These are phyloP conservation scores for Cataglyphis hispanica DNA, from an alignment of 1,140 invertebrate species.

Conservation along the genomic window DNA sequence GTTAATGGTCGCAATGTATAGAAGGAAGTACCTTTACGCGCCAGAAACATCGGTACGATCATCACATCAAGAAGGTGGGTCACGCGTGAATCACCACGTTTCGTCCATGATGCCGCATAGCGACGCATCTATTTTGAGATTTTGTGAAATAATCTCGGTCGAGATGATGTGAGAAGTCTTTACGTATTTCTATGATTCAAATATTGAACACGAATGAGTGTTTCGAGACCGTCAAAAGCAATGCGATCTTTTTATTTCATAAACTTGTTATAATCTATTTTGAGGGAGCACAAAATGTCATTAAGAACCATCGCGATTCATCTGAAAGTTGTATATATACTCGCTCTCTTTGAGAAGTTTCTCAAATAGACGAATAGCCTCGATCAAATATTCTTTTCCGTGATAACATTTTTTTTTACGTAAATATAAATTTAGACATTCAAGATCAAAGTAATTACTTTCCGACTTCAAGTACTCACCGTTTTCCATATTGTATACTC, in stretches of 20 bases:
- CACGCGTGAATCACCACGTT: conserved; percentile 80
- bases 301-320: conserved; percentile 42
- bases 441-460: neutral
- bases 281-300: conserved; percentile 38
- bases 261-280: conserved; percentile 68
- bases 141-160: conserved; percentile 54
- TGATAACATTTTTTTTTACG: neutral
- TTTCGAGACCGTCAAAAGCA: neutral
- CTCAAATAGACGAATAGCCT: neutral
- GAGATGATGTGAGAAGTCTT: conserved; percentile 64
- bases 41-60: conserved; percentile 33
- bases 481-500: neutral
- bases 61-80: conserved; percentile 77
- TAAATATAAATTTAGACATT: neutral
- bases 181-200: conserved; percentile 77
- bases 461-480: conserved; percentile 51
- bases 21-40: conserved; percentile 23
- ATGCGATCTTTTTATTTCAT: neutral
- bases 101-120: conserved; percentile 77
- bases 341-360: neutral
- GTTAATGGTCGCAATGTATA: neutral
- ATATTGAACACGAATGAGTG: conserved; percentile 1
- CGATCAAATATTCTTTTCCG: neutral
- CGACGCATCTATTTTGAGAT: conserved; percentile 80
- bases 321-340: conserved; percentile 34